Base-by-base conservation (phyloP, 2,797 vertebrate species). In the Micropoecilia bifurca region DNA sequence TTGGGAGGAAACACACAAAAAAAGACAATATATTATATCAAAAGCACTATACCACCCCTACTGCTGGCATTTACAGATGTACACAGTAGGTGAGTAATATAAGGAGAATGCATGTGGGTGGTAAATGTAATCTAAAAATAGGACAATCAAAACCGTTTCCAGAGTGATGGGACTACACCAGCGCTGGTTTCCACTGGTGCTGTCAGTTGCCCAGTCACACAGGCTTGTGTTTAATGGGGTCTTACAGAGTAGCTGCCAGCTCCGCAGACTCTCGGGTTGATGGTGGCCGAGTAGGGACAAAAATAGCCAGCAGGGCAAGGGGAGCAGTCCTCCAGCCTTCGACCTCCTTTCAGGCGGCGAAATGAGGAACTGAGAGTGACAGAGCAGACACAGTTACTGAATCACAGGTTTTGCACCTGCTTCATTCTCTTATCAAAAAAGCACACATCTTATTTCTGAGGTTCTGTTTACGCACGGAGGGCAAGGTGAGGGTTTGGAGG, bases 221-320 rank as follows among this genome's bases (percentile, higher is more conserved):
- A 46, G 85, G 50, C 76, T 80, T 46, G 76, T 61, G 83, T 80
- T 91, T 82, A 86, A 88, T 81, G 84, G 78, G 73, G 68, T 79
- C 97, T 96, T 94, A 99, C 97, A 28, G 97, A 99, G 93, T 96
- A 99, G 88, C 94, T 98, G 87, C 97, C 97, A 83, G 94, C 82
- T 71, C 96, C 95, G 68, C 97, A 98, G 1, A 94, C 85, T 83
- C 46, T 93, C 48, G 97, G 97, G 85, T 87, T 92, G 84, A 91
- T 84, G 4, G 96, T 97, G 81, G 97, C 97, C 80, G 95, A 95
- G 76, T 94, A 87, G 55, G 97, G 96, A 90, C 97, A 99, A 77
- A 93, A 96, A 88, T 97, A 96, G 1, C 97, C 97, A 45, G 95
- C 96, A 14, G 97, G 96, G 84, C 97, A 98, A 30, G 88, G 87